Percentiles rank a stretch among this genome's conserved stretches.
Conservation (phyloP, 2,113 vertebrate species). For the Pleuronectes platessa region DNA sequence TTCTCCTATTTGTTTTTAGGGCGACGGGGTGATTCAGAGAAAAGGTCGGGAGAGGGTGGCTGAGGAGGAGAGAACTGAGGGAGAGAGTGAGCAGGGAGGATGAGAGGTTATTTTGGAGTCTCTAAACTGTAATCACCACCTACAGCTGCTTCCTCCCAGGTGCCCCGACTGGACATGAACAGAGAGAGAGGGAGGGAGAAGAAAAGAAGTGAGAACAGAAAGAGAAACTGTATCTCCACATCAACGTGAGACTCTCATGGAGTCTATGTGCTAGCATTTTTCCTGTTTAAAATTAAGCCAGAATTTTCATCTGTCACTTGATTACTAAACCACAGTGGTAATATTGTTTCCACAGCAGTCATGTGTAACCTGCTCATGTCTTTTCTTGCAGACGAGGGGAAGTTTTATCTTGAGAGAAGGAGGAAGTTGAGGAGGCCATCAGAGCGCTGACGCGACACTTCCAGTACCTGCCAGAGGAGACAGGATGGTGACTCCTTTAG, state of each 20-base stretch:
- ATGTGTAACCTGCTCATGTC: conserved; percentile 18
- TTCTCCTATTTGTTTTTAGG: conserved; percentile 4
- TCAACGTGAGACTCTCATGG: neutral
- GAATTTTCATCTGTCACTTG: conserved; percentile 31
- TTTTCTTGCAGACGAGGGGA: conserved; percentile 24
- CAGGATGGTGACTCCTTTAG: conserved; percentile 57
- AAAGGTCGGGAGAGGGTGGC: conserved; percentile 38
- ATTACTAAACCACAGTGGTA: conserved; percentile 6
- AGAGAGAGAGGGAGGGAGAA: conserved; percentile 21
- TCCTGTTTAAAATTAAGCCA: conserved; percentile 29
- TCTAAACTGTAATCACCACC: conserved; percentile 72
- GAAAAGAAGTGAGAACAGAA: conserved; percentile 4
- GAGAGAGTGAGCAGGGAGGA: conserved; percentile 44
- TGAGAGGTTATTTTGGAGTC: conserved; percentile 69
- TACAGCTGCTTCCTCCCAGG: conserved; percentile 76
- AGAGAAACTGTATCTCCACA: conserved; percentile 16
- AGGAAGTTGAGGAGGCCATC: conserved; percentile 63
- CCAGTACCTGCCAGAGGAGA: conserved; percentile 62
- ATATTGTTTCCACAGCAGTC: conserved; percentile 15
- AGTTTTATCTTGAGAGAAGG: conserved; percentile 49
- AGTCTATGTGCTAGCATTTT: neutral
- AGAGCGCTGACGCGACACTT: conserved; percentile 63
- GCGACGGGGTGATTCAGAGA: conserved; percentile 38
- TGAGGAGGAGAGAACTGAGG: conserved; percentile 31
- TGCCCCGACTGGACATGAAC: conserved; percentile 61